Evolutionary conservation across 2,888 invertebrate species (phyloP).

Genomic region (Sisyra terminalis): DNA sequence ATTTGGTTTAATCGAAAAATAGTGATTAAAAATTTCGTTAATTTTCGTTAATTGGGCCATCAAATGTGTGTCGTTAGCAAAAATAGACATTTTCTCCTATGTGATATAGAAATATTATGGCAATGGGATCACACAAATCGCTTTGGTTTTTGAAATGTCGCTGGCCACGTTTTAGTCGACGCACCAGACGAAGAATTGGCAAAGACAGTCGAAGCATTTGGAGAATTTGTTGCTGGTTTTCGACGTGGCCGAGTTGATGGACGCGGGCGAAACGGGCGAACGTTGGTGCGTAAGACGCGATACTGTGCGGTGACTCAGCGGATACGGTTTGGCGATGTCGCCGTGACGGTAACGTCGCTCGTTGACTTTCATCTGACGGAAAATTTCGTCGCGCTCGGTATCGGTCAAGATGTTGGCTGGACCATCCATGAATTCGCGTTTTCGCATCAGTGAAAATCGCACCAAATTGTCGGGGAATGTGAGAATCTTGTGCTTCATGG

Average conservation of each 20-base stretch:
- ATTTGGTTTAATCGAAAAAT: too few species aligned
- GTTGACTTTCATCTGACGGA: constrained; percentile 5
- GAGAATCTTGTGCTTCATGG: constrained; percentile 4
- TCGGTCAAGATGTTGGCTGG: constrained; percentile 1
- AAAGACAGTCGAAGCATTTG: background rate
- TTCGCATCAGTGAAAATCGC: constrained; percentile 6
- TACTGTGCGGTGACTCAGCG: background rate
- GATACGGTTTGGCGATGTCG: background rate
- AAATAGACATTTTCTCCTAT: too few species aligned
- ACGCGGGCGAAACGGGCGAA: too few species aligned
- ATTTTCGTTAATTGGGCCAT: too few species aligned
- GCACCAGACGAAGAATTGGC: background rate
- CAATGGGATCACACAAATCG: too few species aligned
- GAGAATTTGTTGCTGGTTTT: background rate
- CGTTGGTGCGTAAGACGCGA: background rate
- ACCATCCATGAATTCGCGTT: constrained; percentile 5
- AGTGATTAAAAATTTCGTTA: too few species aligned
- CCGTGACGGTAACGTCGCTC: background rate
- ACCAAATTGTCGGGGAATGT: constrained; percentile 1
- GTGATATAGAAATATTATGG: too few species aligned
- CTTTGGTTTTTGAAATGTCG: background rate
- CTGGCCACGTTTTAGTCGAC: constrained; percentile 1
- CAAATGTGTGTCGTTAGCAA: too few species aligned
- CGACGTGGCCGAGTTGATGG: too few species aligned
- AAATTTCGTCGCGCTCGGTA: constrained; percentile 3